Evolutionary conservation across 1,140 invertebrate species (phyloP), one percentile per base, ranked within the genome.

Genomic region (Calycopis cecrops): DNA sequence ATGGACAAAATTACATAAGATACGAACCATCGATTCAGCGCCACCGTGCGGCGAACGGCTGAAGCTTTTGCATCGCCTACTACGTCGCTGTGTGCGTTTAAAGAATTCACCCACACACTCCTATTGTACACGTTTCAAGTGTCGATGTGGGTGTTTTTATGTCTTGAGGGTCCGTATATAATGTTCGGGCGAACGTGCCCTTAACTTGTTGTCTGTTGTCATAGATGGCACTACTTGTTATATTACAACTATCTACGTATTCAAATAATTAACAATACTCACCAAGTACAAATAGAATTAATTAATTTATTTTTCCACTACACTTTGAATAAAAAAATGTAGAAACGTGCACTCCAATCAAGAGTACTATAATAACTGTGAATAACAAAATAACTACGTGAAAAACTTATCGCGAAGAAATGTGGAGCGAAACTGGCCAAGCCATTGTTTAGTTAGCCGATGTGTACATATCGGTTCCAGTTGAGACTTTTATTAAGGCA

Each of bases 381-480:
- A 6, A 84, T 85, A 79, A 81, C 76, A 71, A 65, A 57, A 75
- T 64, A 63, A 73, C 74, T 54, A 75, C 73, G 73, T 69, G 76
- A 83, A 80, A 84, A 83, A 77, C 78, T 66, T 68, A 60, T 69
- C 77, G 71, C 74, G 65, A 74, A 73, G 76, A 85, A 85, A 84
- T 84, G 73, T 84, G 61, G 75, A 81, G 63, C 71, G 73, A 76
- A 80, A 87, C 84, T 87, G 84, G 68, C 69, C 61, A 56, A 65
- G 62, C 71, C 63, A 87, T 87, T 87, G 84, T 87, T 87, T 84
- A 78, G 81, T 82, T 82, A 76, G 73, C 77, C 84, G 82, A 84
- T 85, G 84, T 87, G 85, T 87, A 87, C 80, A 81, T 80, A 72
- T 87, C 79, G 80, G 82, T 87, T 85, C 85, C 81, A 87, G 72